phyloP scores from a whole-genome alignment of 2,888 invertebrate species.

The Conchocele bisecta region DNA sequence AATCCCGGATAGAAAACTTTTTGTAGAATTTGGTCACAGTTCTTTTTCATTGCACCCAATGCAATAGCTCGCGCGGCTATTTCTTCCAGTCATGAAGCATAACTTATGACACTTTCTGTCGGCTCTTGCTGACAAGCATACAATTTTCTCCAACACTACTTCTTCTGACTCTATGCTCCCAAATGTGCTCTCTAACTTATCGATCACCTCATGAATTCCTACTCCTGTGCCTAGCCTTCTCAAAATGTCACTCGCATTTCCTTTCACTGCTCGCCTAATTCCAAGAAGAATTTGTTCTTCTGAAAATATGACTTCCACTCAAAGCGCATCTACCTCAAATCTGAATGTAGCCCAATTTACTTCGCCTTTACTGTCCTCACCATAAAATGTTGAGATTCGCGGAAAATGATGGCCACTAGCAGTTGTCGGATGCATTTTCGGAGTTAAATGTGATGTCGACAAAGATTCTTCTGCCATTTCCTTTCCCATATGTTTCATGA shows the following conservation, averaged over 20 bases:
- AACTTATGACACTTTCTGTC: not conserved
- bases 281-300: slow-evolving; percentile 8
- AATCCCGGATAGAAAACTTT: slow-evolving; percentile 20
- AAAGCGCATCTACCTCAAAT: slow-evolving; percentile 10
- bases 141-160: slow-evolving; percentile 1
- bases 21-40: not conserved
- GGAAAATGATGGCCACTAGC: not conserved
- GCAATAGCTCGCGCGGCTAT: slow-evolving; percentile 16
- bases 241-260: slow-evolving; percentile 19
- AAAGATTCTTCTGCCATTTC: too few species aligned
- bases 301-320: not conserved
- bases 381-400: slow-evolving; percentile 21
- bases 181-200: slow-evolving; percentile 10
- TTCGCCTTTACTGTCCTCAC: slow-evolving; percentile 14
- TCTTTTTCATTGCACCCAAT: not conserved
- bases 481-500: too few species aligned
- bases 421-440: too few species aligned
- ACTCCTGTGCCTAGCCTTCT: slow-evolving; percentile 5
- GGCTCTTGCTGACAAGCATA: slow-evolving; percentile 8
- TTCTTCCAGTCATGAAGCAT: slow-evolving; percentile 10
- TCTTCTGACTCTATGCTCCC: slow-evolving; percentile 13
- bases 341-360: slow-evolving; percentile 1
- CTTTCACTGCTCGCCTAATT: slow-evolving; percentile 9
- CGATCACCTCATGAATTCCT: not conserved
- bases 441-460: too few species aligned